A percentile compares a stretch with the other conserved stretches of the same genome.
These are phyloP conservation scores for Melinaea menophilus DNA, from an alignment of 2,888 invertebrate species.

Conservation along the genomic window DNA sequence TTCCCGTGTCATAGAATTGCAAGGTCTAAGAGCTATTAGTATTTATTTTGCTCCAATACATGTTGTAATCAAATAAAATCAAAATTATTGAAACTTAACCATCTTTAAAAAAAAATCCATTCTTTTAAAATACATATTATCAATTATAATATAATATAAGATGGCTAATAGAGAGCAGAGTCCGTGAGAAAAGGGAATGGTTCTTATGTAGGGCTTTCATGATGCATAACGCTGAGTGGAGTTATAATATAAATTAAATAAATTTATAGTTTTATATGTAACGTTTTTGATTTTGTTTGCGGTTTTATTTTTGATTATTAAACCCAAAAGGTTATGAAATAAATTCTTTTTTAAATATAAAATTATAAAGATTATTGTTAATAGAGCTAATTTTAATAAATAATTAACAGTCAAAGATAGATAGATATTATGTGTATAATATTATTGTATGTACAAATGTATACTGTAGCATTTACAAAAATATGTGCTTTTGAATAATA, in stretches of 20 bases:
- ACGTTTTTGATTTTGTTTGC: not conserved
- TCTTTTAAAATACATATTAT: no score
- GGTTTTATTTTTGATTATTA: not conserved
- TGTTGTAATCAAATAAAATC: no score
- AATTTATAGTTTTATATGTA: conserved; percentile 26
- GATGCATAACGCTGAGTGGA: conserved; percentile 20
- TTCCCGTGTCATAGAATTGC: no score
- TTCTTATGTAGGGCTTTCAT: conserved; percentile 29
- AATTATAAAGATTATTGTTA: no score
- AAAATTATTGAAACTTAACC: no score
- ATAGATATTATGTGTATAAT: not conserved
- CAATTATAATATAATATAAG: conserved; percentile 5
- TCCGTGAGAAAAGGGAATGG: conserved; percentile 27
- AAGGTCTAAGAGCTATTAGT: no score
- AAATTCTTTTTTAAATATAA: no score
- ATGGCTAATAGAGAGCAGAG: conserved; percentile 22
- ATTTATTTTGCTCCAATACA: no score
- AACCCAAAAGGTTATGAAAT: not conserved
- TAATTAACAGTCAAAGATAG: conserved; percentile 1
- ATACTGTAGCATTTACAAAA: no score
- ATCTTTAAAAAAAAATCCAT: no score
- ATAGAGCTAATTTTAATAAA: not conserved
- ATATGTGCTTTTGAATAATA: no score
- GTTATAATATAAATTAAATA: conserved; percentile 28
- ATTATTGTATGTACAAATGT: no score